Evolutionary conservation across 2,113 vertebrate species (phyloP).

Genomic region (Arizona elegans): DNA sequence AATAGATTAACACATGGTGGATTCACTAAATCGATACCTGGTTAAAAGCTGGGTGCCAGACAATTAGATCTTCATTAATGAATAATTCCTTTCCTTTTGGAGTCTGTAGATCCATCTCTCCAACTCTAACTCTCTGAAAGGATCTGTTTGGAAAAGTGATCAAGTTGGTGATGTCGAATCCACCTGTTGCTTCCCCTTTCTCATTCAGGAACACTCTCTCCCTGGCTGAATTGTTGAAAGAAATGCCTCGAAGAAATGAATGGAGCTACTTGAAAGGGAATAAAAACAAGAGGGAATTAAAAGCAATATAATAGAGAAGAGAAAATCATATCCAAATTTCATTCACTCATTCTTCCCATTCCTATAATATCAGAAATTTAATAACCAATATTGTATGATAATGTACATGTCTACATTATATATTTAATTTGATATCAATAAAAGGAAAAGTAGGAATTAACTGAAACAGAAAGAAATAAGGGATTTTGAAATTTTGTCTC

Average conservation of each 20-base stretch:
- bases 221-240: neutral
- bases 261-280: neutral
- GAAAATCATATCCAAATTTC: neutral
- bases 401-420: neutral
- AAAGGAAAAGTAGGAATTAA: neutral
- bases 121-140: too few species aligned
- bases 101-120: too few species aligned
- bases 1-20: neutral
- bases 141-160: too few species aligned
- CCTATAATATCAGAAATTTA: neutral
- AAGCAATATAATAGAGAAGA: neutral
- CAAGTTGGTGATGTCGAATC: too few species aligned
- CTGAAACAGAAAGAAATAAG: neutral
- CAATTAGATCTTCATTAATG: too few species aligned
- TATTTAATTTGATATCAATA: neutral
- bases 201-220: too few species aligned
- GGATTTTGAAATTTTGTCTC: neutral
- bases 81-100: too few species aligned
- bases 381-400: neutral
- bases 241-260: neutral
- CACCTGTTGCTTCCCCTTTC: too few species aligned
- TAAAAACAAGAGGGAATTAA: neutral
- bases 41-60: too few species aligned
- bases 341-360: neutral
- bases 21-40: fast-evolving